These are phyloP conservation scores for Belgica antarctica DNA, from an alignment of 2,888 invertebrate species.

Conservation along the genomic window DNA sequence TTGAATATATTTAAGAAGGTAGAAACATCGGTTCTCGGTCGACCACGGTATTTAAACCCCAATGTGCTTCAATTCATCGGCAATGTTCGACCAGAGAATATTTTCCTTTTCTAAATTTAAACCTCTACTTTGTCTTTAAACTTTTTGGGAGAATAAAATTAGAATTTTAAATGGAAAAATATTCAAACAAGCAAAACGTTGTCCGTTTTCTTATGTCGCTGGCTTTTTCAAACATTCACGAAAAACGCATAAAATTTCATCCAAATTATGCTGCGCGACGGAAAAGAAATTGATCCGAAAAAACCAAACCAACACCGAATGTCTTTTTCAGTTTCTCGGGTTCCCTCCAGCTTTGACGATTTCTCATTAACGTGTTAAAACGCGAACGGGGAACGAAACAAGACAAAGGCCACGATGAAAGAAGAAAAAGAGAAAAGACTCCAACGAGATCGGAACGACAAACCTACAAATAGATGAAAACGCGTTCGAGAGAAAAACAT, in stretches of 20 bases:
- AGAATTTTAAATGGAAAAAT: conserved; percentile 38
- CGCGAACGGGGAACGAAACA: neutral
- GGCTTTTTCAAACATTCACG: conserved; percentile 2
- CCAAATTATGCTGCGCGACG: conserved; percentile 17
- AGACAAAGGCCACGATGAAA: neutral
- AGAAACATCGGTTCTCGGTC: neutral
- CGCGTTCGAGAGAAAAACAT: conserved; percentile 10
- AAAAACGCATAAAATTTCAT: conserved; percentile 30
- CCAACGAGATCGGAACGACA: conserved; percentile 24
- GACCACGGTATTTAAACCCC: neutral
- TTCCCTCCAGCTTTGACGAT: no score
- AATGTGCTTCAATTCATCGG: neutral
- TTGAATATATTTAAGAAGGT: conserved; percentile 3
- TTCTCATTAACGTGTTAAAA: conserved; percentile 35
- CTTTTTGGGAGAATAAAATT: conserved; percentile 31
- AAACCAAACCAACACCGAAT: neutral
- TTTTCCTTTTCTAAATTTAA: conserved; percentile 20
- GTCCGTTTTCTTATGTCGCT: neutral
- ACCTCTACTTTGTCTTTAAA: neutral
- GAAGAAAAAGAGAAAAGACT: neutral
- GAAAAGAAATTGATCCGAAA: conserved; percentile 16
- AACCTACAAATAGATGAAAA: neutral
- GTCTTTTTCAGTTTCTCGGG: neutral
- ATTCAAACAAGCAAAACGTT: conserved; percentile 4
- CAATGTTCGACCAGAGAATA: neutral